phyloP scores from a whole-genome alignment of 2,797 vertebrate species.

The Micropoecilia bifurca region DNA sequence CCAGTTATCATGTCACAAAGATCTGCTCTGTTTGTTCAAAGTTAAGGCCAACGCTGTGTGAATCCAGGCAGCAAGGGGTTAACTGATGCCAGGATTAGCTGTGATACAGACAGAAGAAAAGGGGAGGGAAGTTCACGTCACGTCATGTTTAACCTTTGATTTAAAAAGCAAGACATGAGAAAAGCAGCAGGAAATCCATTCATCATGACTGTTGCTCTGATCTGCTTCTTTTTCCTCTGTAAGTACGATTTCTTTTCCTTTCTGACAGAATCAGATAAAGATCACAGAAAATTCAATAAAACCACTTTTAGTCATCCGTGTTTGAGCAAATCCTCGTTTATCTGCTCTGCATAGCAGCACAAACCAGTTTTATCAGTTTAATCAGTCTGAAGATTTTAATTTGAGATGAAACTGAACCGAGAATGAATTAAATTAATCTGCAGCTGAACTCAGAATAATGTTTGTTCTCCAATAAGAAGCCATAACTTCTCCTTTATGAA shows the following conservation, averaged over 20 bases:
- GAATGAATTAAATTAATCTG: too few species aligned
- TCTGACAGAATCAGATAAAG: not conserved
- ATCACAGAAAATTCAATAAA: not conserved
- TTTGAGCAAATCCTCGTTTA: not conserved
- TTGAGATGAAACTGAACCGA: not conserved
- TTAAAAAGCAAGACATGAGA: constrained; percentile 1
- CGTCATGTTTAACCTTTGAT: constrained; percentile 5
- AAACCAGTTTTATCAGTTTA: not conserved
- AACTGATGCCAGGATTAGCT: not conserved
- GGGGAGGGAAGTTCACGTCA: not conserved
- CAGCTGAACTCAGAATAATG: not conserved
- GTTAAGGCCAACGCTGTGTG: not conserved
- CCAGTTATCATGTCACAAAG: not conserved
- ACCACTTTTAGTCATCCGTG: not conserved
- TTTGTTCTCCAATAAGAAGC: not conserved
- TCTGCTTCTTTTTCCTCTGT: not conserved
- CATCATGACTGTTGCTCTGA: constrained; percentile 1
- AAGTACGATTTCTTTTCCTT: not conserved
- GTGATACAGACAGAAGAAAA: not conserved
- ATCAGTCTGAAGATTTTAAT: not conserved
- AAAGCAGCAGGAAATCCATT: constrained; percentile 3
- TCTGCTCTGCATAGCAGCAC: not conserved
- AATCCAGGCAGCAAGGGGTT: not conserved
- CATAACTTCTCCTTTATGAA: not conserved
- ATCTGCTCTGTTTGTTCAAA: not conserved